Evolutionary conservation across 2,888 invertebrate genomes (phyloP).

Genomic region (Napeogenes inachia): DNA sequence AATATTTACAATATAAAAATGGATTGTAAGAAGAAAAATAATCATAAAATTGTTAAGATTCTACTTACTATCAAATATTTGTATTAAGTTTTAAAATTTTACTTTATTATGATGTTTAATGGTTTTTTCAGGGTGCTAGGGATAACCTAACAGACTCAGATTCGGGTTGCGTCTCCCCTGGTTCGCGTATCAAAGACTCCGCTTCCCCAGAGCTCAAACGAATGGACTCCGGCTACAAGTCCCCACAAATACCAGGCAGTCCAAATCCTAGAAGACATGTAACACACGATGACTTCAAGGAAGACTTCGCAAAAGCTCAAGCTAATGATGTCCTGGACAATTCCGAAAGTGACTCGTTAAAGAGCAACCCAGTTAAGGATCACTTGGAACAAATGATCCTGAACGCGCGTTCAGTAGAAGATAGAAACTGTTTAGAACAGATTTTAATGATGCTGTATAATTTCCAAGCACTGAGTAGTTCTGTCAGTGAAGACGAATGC

Average conservation of each 20-base stretch:
- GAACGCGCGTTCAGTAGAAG: conserved; percentile 73
- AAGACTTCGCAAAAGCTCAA: conserved; percentile 72
- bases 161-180: conserved; percentile 75
- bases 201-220: conserved; percentile 74
- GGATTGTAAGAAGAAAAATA: too few relatives aligned
- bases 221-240: conserved; percentile 76
- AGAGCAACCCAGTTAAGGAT: conserved; percentile 69
- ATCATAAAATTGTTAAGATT: too few relatives aligned
- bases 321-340: conserved; percentile 57
- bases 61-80: too few relatives aligned
- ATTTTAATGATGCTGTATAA: conserved; percentile 79
- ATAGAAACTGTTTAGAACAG: conserved; percentile 80
- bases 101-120: background rate
- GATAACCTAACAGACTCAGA: conserved; percentile 75
- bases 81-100: too few relatives aligned
- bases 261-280: conserved; percentile 61
- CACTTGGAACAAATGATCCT: conserved; percentile 73
- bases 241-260: conserved; percentile 67
- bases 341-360: conserved; percentile 68
- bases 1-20: too few relatives aligned
- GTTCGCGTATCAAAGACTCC: conserved; percentile 73
- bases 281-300: conserved; percentile 68
- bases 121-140: conserved; percentile 62
- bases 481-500: conserved; percentile 75
- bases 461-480: conserved; percentile 76